These are phyloP conservation scores for Ephialtes manifestator DNA, from an alignment of 2,888 invertebrate species.

Conservation along the genomic window DNA sequence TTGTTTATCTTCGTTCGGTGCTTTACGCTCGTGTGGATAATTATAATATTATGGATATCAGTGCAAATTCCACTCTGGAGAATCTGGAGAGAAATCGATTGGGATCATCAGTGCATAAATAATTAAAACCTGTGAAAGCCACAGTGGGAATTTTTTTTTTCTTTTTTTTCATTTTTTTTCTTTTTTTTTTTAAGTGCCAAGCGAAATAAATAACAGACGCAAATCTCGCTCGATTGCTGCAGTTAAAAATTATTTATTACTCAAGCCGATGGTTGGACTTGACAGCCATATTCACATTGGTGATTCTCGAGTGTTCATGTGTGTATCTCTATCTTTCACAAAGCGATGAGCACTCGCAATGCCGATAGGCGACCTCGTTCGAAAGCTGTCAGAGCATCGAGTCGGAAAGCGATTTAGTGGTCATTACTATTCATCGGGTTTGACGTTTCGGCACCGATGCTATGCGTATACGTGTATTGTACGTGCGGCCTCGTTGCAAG, in stretches of 20 bases:
- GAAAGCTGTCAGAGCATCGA: slow-evolving; percentile 62
- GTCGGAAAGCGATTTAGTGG: slow-evolving; percentile 65
- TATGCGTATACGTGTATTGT: slow-evolving; percentile 33
- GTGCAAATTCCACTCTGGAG: slow-evolving; percentile 24
- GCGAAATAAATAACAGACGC: not conserved
- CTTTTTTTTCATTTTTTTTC: not conserved
- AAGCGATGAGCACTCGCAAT: not conserved
- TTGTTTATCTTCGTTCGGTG: slow-evolving; percentile 8
- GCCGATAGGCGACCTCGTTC: slow-evolving; percentile 48
- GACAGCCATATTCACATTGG: slow-evolving; percentile 2
- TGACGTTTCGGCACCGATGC: slow-evolving; percentile 54
- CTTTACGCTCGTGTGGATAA: slow-evolving; percentile 31
- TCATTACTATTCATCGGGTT: slow-evolving; percentile 71
- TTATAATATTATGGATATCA: slow-evolving; percentile 47
- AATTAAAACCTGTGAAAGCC: slow-evolving; percentile 5
- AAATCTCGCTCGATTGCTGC: not conserved
- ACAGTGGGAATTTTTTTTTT: not conserved
- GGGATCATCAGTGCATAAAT: slow-evolving; percentile 42
- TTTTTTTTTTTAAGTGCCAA: slow-evolving; percentile 1
- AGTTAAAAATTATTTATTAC: slow-evolving; percentile 31
- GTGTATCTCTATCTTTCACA: not conserved
- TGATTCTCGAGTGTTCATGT: not conserved
- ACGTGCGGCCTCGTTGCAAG: slow-evolving; percentile 71
- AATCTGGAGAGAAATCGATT: slow-evolving; percentile 49
- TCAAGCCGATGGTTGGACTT: not conserved